These are phyloP conservation scores for Callosobruchus maculatus DNA, from an alignment of 2,888 invertebrate genomes.

Conservation along the genomic window DNA sequence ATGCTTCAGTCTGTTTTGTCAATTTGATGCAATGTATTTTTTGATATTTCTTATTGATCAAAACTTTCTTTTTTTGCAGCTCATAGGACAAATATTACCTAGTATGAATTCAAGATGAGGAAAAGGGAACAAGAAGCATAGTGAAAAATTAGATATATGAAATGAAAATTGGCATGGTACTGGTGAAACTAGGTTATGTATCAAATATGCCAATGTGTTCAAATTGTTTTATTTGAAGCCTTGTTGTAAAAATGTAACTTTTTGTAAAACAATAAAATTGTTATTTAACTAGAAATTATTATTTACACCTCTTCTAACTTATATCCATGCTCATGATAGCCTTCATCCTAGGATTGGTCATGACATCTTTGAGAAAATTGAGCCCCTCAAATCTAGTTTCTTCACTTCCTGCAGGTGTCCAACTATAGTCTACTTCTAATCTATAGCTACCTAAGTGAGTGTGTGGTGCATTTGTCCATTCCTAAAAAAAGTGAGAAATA, in stretches of 20 bases:
- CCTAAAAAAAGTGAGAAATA: slow-evolving; percentile 50
- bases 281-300: slow-evolving; percentile 14
- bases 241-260: slow-evolving; percentile 21
- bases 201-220: slow-evolving; percentile 26
- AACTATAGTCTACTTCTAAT: slow-evolving; percentile 66
- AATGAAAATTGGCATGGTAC: slow-evolving; percentile 13
- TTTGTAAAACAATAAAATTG: slow-evolving; percentile 32
- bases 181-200: slow-evolving; percentile 24
- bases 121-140: slow-evolving; percentile 24
- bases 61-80: slow-evolving; percentile 37
- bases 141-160: slow-evolving; percentile 14
- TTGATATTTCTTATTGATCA: neutral
- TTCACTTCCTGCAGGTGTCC: slow-evolving; percentile 59
- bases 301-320: neutral
- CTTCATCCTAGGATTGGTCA: slow-evolving; percentile 8
- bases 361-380: slow-evolving; percentile 22
- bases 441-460: slow-evolving; percentile 62
- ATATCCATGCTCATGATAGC: slow-evolving; percentile 5
- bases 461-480: slow-evolving; percentile 64
- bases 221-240: slow-evolving; percentile 26
- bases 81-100: slow-evolving; percentile 44
- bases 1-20: no score
- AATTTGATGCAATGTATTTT: neutral
- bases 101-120: slow-evolving; percentile 21
- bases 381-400: slow-evolving; percentile 31